A percentile compares a stretch with the other conserved stretches of the same genome.
These are phyloP conservation scores for Calliopum simillimum DNA, from an alignment of 2,888 invertebrate genomes.

Conservation along the genomic window DNA sequence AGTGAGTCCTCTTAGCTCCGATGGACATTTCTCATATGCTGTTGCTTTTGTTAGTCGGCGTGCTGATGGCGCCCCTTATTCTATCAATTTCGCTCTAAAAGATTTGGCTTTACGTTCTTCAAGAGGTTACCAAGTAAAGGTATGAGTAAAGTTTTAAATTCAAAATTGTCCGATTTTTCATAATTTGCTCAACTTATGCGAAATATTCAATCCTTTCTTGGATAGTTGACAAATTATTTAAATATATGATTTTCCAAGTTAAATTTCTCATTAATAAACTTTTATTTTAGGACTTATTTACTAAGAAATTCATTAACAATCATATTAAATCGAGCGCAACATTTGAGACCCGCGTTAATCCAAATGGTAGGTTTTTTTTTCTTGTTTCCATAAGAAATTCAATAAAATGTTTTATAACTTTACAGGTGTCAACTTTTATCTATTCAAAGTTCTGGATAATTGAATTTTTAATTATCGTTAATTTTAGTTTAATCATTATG, in stretches of 20 bases:
- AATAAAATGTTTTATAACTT: slow-evolving; percentile 10
- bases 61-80: slow-evolving; percentile 65
- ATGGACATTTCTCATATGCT: slow-evolving; percentile 67
- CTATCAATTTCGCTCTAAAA: slow-evolving; percentile 55
- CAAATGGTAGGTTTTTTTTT: slow-evolving; percentile 51
- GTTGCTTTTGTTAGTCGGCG: slow-evolving; percentile 68
- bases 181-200: no score
- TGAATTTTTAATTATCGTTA: slow-evolving; percentile 1
- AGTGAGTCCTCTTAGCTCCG: slow-evolving; percentile 59
- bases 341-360: slow-evolving; percentile 55
- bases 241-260: no score
- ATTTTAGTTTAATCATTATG: neutral
- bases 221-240: no score
- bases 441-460: slow-evolving; percentile 49
- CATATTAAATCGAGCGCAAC: slow-evolving; percentile 35
- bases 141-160: no score
- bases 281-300: slow-evolving; percentile 43
- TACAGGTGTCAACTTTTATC: slow-evolving; percentile 58
- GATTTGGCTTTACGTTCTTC: slow-evolving; percentile 62
- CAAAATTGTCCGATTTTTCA: no score
- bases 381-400: neutral
- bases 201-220: neutral
- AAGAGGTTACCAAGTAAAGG: slow-evolving; percentile 57
- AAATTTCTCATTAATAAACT: neutral
- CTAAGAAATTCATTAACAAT: slow-evolving; percentile 35